Percentiles rank a stretch among this genome's conserved stretches.
phyloP scores from a whole-genome alignment of 2,888 invertebrate genomes.

The Leptinotarsa tumamoca region DNA sequence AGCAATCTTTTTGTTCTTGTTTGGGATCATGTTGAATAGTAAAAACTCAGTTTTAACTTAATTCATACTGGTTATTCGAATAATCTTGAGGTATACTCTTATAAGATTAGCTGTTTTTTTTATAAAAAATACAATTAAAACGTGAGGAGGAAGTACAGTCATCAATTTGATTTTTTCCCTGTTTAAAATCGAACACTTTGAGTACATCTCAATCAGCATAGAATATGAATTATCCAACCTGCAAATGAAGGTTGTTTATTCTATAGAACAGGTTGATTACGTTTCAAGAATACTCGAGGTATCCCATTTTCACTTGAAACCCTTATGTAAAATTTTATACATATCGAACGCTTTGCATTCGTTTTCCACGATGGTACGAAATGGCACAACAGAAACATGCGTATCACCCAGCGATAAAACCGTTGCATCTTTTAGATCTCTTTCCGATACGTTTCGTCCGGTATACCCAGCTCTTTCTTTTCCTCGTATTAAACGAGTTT shows the following conservation, averaged over 20 bases:
- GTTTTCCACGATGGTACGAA: conserved; percentile 56
- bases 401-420: conserved; percentile 54
- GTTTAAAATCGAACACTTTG: too few relatives aligned
- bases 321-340: conserved; percentile 47
- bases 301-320: conserved; percentile 29
- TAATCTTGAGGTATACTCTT: too few relatives aligned
- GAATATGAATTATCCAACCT: too few relatives aligned
- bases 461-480: conserved; percentile 21
- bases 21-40: too few relatives aligned
- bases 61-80: too few relatives aligned
- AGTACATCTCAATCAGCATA: too few relatives aligned
- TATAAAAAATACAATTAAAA: too few relatives aligned
- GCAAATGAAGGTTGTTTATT: not conserved
- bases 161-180: too few relatives aligned
- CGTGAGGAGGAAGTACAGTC: too few relatives aligned
- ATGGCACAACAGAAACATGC: conserved; percentile 59
- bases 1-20: too few relatives aligned
- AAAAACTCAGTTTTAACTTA: too few relatives aligned
- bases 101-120: too few relatives aligned
- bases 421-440: conserved; percentile 48
- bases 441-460: conserved; percentile 44
- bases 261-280: not conserved
- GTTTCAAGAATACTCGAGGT: not conserved
- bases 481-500: conserved; percentile 16
- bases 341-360: conserved; percentile 55